Percentiles rank a stretch among this genome's conserved stretches.
These are phyloP conservation scores for Hycleus cichorii DNA, from an alignment of 1,140 invertebrate genomes.

Conservation along the genomic window DNA sequence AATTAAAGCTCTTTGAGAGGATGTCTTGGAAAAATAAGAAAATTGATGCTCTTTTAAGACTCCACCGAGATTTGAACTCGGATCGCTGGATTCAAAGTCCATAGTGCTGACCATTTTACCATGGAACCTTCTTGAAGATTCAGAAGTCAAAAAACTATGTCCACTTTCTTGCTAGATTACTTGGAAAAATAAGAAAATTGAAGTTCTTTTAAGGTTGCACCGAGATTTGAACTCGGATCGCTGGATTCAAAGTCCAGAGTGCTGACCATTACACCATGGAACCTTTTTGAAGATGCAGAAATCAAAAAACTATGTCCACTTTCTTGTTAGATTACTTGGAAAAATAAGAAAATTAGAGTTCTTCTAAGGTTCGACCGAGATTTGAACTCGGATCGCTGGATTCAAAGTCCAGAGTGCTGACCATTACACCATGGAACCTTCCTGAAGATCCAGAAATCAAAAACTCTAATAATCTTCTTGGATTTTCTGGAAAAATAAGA, in stretches of 20 bases:
- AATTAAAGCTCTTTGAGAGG: no score
- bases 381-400: slow-evolving; percentile 37
- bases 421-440: slow-evolving; percentile 33
- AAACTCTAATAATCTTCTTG: no score
- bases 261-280: slow-evolving; percentile 35
- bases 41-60: no score
- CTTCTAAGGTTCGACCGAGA: slow-evolving; percentile 30
- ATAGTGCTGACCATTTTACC: slow-evolving; percentile 37
- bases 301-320: no score
- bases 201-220: no score
- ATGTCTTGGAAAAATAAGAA: no score
- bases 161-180: no score
- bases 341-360: no score
- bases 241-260: slow-evolving; percentile 37
- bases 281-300: not conserved
- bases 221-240: slow-evolving; percentile 36
- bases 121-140: slow-evolving; percentile 5
- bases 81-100: slow-evolving; percentile 36
- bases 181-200: no score
- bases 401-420: slow-evolving; percentile 36
- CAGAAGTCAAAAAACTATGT: no score
- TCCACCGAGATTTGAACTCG: slow-evolving; percentile 7
- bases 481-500: no score
- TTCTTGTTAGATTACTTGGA: no score
- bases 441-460: not conserved